Conservation (phyloP, 2,113 vertebrate genomes). For the Tachuris rubrigastra region DNA sequence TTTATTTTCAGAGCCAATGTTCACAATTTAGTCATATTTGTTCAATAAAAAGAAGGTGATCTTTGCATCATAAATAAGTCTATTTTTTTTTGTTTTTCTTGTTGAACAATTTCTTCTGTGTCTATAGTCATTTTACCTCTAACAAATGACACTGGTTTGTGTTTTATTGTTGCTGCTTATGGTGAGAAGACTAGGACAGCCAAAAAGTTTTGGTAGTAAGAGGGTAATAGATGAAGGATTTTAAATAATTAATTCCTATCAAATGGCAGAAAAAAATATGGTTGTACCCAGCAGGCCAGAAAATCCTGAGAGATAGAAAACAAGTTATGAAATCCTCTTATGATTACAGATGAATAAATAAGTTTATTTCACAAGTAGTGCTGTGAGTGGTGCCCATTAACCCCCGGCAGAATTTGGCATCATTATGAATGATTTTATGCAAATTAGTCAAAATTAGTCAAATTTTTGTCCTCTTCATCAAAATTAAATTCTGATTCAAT, state of each 20-base stretch:
- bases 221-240: background rate
- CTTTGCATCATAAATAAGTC: background rate
- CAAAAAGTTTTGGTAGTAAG: background rate
- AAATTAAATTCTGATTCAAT: background rate
- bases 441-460: background rate
- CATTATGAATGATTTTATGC: background rate
- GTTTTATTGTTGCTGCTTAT: background rate
- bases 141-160: background rate
- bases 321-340: background rate
- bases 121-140: background rate
- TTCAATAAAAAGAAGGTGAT: background rate
- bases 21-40: background rate
- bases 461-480: background rate
- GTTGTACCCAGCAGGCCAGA: background rate
- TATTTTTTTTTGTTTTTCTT: background rate
- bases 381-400: background rate
- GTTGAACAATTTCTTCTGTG: background rate
- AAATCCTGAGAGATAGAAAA: background rate
- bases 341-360: background rate
- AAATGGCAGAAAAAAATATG: background rate
- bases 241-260: background rate
- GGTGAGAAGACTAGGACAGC: background rate
- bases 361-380: background rate
- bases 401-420: background rate
- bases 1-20: background rate